These are phyloP conservation scores for Papilio dardanus DNA, from an alignment of 1,140 invertebrate genomes.

Conservation along the genomic window DNA sequence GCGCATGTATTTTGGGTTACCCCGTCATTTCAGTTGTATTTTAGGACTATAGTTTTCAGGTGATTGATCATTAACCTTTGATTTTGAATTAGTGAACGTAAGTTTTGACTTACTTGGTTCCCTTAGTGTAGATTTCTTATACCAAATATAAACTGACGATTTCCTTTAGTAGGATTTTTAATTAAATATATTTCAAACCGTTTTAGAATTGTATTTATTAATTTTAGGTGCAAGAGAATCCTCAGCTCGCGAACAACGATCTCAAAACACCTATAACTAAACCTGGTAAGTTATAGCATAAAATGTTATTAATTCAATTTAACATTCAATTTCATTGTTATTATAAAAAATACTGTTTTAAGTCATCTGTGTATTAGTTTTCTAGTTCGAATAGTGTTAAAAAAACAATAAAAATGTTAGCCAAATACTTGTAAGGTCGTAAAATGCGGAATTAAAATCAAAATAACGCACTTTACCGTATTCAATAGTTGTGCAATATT, in stretches of 20 bases:
- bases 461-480: too few species aligned
- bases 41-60: background rate
- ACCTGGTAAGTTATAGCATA: constrained; percentile 65
- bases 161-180: background rate
- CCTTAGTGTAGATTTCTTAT: background rate
- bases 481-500: background rate
- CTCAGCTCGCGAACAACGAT: constrained; percentile 70
- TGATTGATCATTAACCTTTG: too few species aligned
- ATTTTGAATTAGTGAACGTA: background rate
- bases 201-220: constrained; percentile 31
- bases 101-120: background rate
- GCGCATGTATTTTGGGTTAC: too few species aligned
- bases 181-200: background rate
- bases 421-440: too few species aligned
- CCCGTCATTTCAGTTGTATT: too few species aligned
- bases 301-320: background rate
- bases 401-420: too few species aligned
- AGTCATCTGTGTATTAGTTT: background rate
- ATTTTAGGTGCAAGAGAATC: constrained; percentile 74
- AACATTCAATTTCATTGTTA: background rate
- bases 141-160: background rate
- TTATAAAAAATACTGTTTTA: background rate
- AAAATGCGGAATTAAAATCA: too few species aligned
- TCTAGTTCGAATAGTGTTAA: too few species aligned
- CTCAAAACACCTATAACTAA: constrained; percentile 73